Evolutionary conservation across 2,888 invertebrate genomes (phyloP).

Genomic region (Lydus trimaculatus): DNA sequence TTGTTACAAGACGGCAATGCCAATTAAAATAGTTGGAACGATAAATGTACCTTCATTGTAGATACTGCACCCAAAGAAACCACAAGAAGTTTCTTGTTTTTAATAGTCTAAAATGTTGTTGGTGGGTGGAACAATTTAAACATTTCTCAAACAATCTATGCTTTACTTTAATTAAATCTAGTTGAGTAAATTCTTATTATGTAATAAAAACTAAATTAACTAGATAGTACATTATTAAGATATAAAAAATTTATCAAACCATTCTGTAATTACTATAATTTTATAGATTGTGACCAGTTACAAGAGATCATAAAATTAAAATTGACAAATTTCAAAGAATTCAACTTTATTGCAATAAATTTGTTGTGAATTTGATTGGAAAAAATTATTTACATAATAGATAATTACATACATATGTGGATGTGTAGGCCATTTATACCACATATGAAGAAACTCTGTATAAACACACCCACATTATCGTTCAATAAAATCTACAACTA

Average conservation of each 20-base stretch:
- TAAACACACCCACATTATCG: slow-evolving; percentile 29
- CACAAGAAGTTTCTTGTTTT: neutral
- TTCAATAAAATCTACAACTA: slow-evolving; percentile 25
- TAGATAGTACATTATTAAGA: neutral
- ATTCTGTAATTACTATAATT: neutral
- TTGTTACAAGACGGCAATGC: slow-evolving; percentile 4
- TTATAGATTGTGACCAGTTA: neutral
- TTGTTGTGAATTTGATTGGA: neutral
- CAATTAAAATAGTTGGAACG: slow-evolving; percentile 10
- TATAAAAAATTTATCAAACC: neutral
- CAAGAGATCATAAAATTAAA: neutral
- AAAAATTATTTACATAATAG: slow-evolving; percentile 5
- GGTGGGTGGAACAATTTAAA: slow-evolving; percentile 4
- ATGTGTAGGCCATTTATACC: slow-evolving; percentile 21
- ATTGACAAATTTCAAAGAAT: neutral
- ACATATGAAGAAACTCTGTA: slow-evolving; percentile 20
- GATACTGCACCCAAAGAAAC: slow-evolving; percentile 4
- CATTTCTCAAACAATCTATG: neutral
- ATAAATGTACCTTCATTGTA: slow-evolving; percentile 4
- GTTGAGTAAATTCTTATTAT: neutral
- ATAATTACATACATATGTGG: neutral
- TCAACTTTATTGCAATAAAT: neutral
- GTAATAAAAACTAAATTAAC: neutral
- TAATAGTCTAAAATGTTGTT: neutral
- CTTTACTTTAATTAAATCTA: neutral